phyloP scores from a whole-genome alignment of 2,888 invertebrate species.

The Cremastobaeus sp. region DNA sequence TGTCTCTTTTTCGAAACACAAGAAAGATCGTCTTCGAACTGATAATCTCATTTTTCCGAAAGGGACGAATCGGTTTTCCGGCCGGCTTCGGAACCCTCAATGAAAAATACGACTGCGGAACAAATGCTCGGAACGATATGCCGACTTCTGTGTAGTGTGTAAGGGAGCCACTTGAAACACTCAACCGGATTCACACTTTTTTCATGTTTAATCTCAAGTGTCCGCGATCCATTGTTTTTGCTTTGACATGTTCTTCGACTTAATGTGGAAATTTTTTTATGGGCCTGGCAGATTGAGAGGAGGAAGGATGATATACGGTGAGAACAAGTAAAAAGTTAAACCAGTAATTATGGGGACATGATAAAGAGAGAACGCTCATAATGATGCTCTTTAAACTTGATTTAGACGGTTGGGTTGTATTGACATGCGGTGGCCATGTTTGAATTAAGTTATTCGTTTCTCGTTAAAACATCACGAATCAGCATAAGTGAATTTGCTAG shows the following conservation, averaged over 20 bases:
- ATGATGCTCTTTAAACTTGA: constrained; percentile 20
- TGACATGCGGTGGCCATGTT: constrained; percentile 29
- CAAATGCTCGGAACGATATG: constrained; percentile 24
- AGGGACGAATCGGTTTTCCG: constrained; percentile 57
- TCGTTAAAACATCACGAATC: too few relatives aligned
- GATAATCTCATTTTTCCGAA: constrained; percentile 58
- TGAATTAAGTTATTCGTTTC: constrained; percentile 10
- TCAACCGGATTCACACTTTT: constrained; percentile 52
- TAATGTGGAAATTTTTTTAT: constrained; percentile 20
- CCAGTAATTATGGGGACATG: constrained; percentile 21
- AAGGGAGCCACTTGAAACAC: constrained; percentile 33
- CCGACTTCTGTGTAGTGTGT: not conserved
- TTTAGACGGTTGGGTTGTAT: not conserved
- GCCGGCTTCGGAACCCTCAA: constrained; percentile 38
- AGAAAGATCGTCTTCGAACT: constrained; percentile 43
- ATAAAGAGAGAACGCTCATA: constrained; percentile 9
- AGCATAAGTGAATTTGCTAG: too few relatives aligned
- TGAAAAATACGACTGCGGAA: too few relatives aligned
- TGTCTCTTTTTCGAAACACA: constrained; percentile 54
- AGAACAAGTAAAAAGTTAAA: constrained; percentile 27
- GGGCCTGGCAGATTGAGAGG: not conserved
- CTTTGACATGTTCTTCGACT: constrained; percentile 37
- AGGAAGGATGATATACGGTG: constrained; percentile 22
- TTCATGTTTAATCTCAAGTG: constrained; percentile 44
- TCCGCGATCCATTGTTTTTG: constrained; percentile 32